Percentiles rank a stretch among this genome's conserved stretches.
Evolutionary conservation across 2,797 vertebrate species (phyloP).

Genomic region (Merluccius polli): DNA sequence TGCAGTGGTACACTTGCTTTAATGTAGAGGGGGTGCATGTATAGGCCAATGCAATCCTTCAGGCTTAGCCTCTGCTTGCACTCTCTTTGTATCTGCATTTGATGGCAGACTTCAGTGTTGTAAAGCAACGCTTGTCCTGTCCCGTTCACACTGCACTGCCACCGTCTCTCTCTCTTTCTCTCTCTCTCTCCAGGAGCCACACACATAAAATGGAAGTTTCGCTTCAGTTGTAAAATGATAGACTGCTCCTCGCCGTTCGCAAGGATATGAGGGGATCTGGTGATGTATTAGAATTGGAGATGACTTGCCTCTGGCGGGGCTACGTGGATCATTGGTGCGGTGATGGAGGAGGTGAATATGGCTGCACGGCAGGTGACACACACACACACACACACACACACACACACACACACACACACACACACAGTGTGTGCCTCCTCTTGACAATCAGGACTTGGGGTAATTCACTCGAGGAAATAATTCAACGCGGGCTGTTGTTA

Average conservation of each 20-base stretch:
- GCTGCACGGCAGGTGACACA: constrained; percentile 57
- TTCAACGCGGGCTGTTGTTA: constrained; percentile 47
- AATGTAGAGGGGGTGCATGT: background rate
- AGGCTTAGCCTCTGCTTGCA: constrained; percentile 1
- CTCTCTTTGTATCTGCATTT: background rate
- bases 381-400: background rate
- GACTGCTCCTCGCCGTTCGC: constrained; percentile 24
- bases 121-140: background rate
- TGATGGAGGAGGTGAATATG: constrained; percentile 52
- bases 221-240: background rate
- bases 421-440: constrained; percentile 24
- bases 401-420: constrained; percentile 23
- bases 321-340: constrained; percentile 40
- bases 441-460: constrained; percentile 33
- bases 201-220: background rate
- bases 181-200: background rate
- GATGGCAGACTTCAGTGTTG: background rate
- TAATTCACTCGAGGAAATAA: constrained; percentile 42
- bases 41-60: background rate
- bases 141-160: background rate
- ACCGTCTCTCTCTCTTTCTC: background rate
- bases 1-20: background rate
- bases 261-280: constrained; percentile 41
- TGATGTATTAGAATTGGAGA: constrained; percentile 55
- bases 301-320: constrained; percentile 47